Percentiles rank a stretch among this genome's conserved stretches.
Evolutionary conservation across 1,140 invertebrate species (phyloP).

Genomic region (Ceratoteleas bidentatus): DNA sequence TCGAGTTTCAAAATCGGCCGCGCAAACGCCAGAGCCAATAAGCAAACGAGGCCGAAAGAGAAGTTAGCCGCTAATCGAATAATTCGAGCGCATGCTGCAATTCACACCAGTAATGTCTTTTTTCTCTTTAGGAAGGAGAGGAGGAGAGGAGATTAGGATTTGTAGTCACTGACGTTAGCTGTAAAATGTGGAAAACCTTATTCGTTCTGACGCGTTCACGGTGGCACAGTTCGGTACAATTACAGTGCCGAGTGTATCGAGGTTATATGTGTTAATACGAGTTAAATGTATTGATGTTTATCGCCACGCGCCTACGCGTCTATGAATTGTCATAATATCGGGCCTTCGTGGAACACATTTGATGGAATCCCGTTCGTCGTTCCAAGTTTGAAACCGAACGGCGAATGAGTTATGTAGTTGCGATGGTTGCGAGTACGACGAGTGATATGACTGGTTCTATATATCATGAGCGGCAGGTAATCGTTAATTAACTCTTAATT

Average conservation of each 20-base stretch:
- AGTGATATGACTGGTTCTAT: slow-evolving; percentile 76
- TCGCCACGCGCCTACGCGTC: slow-evolving; percentile 21
- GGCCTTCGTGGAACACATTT: background rate
- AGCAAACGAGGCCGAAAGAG: too few species aligned
- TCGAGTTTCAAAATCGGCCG: too few species aligned
- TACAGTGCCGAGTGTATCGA: slow-evolving; percentile 27
- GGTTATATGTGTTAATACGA: slow-evolving; percentile 47
- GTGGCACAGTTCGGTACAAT: slow-evolving; percentile 29
- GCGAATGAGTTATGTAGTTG: slow-evolving; percentile 55
- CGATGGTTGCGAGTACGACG: slow-evolving; percentile 72
- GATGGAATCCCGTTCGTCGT: slow-evolving; percentile 7
- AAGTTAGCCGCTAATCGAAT: too few species aligned
- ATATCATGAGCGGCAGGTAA: slow-evolving; percentile 80
- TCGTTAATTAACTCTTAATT: slow-evolving; percentile 10
- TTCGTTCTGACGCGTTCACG: slow-evolving; percentile 9
- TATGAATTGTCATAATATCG: slow-evolving; percentile 23
- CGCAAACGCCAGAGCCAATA: too few species aligned
- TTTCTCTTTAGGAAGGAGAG: too few species aligned
- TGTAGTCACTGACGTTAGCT: too few species aligned
- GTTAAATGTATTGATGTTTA: slow-evolving; percentile 50
- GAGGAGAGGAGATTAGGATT: too few species aligned
- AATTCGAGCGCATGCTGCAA: too few species aligned
- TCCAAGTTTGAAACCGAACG: slow-evolving; percentile 5
- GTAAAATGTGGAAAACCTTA: too few species aligned
- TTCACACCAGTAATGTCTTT: too few species aligned